These are phyloP conservation scores for Clavelina lepadiformis DNA, from an alignment of 23 tunicate genomes.

Conservation along the genomic window DNA sequence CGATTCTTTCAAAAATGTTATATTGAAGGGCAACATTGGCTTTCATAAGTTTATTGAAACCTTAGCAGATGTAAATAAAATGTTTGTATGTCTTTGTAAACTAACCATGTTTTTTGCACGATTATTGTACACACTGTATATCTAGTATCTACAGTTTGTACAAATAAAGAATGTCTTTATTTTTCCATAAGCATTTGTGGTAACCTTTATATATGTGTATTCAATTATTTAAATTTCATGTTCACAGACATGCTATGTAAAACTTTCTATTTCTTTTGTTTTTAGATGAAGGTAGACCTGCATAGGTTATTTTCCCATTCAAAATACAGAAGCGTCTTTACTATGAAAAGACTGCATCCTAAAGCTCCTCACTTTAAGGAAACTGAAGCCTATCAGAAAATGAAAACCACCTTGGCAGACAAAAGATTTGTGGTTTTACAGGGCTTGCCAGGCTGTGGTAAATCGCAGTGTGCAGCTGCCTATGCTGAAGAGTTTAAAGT, in stretches of 20 bases:
- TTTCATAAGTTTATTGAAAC: conserved; percentile 8
- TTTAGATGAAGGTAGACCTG: background rate
- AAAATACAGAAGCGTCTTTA: background rate
- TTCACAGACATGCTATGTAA: too few species aligned
- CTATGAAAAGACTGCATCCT: background rate
- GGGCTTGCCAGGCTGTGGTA: conserved; percentile 36
- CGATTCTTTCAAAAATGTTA: conserved; percentile 20
- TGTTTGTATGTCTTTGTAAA: too few species aligned
- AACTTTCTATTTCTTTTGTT: too few species aligned
- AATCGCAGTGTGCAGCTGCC: conserved; percentile 29
- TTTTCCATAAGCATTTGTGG: too few species aligned
- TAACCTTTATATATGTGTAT: too few species aligned
- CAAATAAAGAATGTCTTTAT: too few species aligned
- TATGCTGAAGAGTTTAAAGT: conserved; percentile 14
- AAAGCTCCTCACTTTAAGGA: conserved; percentile 20
- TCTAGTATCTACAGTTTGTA: too few species aligned
- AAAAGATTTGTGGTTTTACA: conserved; percentile 1
- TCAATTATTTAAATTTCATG: too few species aligned
- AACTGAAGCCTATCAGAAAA: conserved; percentile 7
- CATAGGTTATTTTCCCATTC: background rate
- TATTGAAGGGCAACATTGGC: conserved; percentile 13
- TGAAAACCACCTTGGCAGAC: background rate
- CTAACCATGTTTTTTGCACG: too few species aligned
- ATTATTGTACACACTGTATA: too few species aligned
- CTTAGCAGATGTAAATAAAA: background rate